Conservation (phyloP, 2,113 vertebrate species). For the Hirundichthys speculiger region DNA sequence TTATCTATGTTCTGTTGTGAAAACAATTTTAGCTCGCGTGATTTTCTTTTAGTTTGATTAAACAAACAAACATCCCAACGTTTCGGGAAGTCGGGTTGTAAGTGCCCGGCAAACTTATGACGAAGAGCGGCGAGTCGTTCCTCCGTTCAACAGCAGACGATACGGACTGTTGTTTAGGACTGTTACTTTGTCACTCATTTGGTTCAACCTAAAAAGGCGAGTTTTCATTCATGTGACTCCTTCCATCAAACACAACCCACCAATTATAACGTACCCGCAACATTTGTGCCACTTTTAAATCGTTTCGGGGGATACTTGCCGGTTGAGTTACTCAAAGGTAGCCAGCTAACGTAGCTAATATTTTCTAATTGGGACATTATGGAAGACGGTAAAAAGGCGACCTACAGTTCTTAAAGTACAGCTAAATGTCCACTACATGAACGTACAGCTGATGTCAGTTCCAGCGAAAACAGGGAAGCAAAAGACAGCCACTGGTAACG, state of each 20-base stretch:
- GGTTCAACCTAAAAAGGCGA: too few relatives aligned
- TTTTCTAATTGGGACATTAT: neutral
- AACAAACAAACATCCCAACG: too few relatives aligned
- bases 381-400: neutral
- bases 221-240: too few relatives aligned
- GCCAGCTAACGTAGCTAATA: slow-evolving; percentile 41
- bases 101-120: too few relatives aligned
- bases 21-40: too few relatives aligned
- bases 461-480: neutral
- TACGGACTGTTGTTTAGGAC: too few relatives aligned
- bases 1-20: too few relatives aligned
- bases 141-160: too few relatives aligned
- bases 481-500: slow-evolving; percentile 6
- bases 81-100: too few relatives aligned
- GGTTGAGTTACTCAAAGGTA: slow-evolving; percentile 17
- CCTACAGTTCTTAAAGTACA: accelerated
- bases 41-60: too few relatives aligned
- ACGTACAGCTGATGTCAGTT: neutral
- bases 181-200: too few relatives aligned
- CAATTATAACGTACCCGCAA: neutral
- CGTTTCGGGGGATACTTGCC: slow-evolving; percentile 13
- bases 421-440: accelerated
- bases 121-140: too few relatives aligned
- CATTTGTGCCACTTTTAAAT: neutral
- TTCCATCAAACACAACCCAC: neutral